Base-by-base conservation (phyloP, 2,113 vertebrate species). In the Tor tambroides region DNA sequence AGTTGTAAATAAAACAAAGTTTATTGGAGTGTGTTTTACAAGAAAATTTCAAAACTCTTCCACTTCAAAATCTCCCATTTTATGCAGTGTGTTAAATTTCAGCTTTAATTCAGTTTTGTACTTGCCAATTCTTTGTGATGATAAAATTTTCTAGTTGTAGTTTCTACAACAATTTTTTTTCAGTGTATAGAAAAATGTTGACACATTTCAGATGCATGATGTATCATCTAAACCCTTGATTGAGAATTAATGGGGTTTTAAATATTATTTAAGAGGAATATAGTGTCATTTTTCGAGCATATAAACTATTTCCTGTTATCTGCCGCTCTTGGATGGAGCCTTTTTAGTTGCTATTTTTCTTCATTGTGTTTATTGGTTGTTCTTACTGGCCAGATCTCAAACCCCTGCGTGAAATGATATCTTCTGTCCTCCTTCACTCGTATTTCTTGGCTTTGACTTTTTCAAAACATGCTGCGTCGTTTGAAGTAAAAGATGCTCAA, bases 281-380 rank as follows among this genome's bases (percentile, higher is more conserved):
- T 21, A 21, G 80, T 46, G 59, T 65, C n/a, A 5, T 30, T 46
- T 65, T 35, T 12, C 3, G 9, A 59, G 77, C 35, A 23, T 79
- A 69, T 69, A 30, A 69, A 32, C 65, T 19, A 71, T 71, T 71
- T 76, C 41, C 74, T 76, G 74, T 76, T 28, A 49, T 76, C 41
- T 76, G 41, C 6, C 7, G n/a, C 23, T n/a, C 23, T 61, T 10
- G 23, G 56, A 61, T n/a, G 56, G 56, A 61, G 56, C 3, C 23
- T n/a, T 59, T 59, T 59, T n/a, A 59, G 21, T 59, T 8, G 12
- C 56, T 81, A 9, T 26, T 26, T 65, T 63, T 10, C 79, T 65
- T 81, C 56, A 43, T 15, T 65, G 59, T 28, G 35, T 65, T 79
- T 61, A 61, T 80, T 80, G 28, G 28, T 79, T 35, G 30, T 59